Base-by-base conservation (phyloP, 2,888 invertebrate species). In the Euplagia quadripunctaria region DNA sequence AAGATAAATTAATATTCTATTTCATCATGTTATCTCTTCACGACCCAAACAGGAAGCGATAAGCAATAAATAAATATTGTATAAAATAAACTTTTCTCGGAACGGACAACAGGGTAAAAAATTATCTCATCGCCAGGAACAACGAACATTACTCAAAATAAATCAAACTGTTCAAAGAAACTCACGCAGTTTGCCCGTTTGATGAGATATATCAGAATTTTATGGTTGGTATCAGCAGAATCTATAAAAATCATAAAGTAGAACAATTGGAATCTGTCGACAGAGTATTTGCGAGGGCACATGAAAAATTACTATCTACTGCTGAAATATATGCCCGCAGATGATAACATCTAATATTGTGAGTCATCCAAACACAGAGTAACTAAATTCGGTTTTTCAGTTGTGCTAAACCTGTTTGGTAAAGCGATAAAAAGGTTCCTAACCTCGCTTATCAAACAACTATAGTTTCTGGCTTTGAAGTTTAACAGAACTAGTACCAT, bases 231-330 rank as follows among this genome's bases (percentile, higher is more conserved):
- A 67, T 68, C 71, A 83, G 79, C 76, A 73, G 74, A 80, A 64
- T 73, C 72, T 73, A 68, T 58, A 63, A 73, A 73, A 74, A 81
- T 73, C 71, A 82, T 81, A 84, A 83, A 83, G 82, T 71, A 76
- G 79, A 82, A 81, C 71, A 64, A 73, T 69, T 72, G 79, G 76
- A 80, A 76, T 78, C 49, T 74, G 77, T 74, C 79, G 81, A 85
- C 80, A 78, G 71, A 72, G 55, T 78, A 81, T 66, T 20, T 77
- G 81, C 67, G 76, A 77, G 70, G 73, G 64, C 52, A 76, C 66
- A 84, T 80, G 79, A 84, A 81, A 85, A 81, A 83, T 82, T 74
- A 85, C 76, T 71, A n/a, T n/a, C n/a, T n/a, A 73, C 69, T 70
- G 14, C 72, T 72, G 70, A 77, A 78, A 81, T 58, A 72, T 83